phyloP scores from a whole-genome alignment of 2,888 invertebrate species.

The Margaritifera margaritifera region DNA sequence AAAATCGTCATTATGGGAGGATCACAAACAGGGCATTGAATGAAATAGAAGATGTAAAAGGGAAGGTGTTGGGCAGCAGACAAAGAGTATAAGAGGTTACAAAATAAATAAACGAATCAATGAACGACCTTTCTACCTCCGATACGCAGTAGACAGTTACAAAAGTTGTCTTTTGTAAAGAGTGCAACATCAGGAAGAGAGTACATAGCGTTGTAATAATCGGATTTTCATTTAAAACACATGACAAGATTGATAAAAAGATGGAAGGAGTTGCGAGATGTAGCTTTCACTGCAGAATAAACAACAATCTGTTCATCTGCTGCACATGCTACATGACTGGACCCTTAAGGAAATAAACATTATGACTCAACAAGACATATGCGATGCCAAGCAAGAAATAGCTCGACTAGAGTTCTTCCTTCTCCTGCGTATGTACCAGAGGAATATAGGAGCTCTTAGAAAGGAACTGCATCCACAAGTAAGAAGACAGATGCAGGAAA shows the following conservation, averaged over 20 bases:
- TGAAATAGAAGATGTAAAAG: constrained; percentile 69
- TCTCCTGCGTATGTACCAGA: constrained; percentile 19
- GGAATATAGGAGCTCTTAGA: constrained; percentile 4
- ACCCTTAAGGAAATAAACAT: constrained; percentile 14
- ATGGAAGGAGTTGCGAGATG: constrained; percentile 16
- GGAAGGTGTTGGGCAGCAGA: constrained; percentile 28
- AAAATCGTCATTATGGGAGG: constrained; percentile 78
- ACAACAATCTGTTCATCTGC: constrained; percentile 5
- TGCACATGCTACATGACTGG: constrained; percentile 28
- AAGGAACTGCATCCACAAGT: constrained; percentile 9
- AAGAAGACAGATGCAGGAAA: constrained; percentile 7
- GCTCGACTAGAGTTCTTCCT: constrained; percentile 22
- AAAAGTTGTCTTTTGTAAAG: constrained; percentile 11
- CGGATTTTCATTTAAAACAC: constrained; percentile 19
- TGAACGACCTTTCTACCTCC: neutral
- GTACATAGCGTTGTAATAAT: constrained; percentile 27
- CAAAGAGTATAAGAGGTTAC: constrained; percentile 11
- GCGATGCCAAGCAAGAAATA: constrained; percentile 45
- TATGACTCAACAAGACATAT: constrained; percentile 43
- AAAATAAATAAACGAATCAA: constrained; percentile 10
- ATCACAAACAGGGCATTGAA: constrained; percentile 73
- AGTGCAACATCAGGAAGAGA: constrained; percentile 24
- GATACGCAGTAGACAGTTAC: neutral
- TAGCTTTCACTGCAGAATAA: constrained; percentile 7
- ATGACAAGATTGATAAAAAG: constrained; percentile 12